These are phyloP conservation scores for Glossophaga mutica DNA, from an alignment of 2,797 vertebrate genomes.

Conservation along the genomic window DNA sequence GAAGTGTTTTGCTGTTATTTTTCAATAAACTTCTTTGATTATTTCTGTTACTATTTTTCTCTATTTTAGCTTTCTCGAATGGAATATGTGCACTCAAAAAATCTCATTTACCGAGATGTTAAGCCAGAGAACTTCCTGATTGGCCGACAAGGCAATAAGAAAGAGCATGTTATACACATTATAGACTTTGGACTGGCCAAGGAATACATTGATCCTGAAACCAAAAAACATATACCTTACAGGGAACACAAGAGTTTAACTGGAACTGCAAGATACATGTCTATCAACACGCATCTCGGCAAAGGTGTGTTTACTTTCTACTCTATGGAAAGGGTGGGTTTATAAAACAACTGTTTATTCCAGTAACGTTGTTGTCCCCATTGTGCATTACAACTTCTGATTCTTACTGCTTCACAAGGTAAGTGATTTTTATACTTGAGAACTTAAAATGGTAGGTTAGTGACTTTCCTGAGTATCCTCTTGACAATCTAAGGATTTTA, in stretches of 20 bases:
- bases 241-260: conserved; percentile 99
- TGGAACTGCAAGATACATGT: conserved; percentile 98
- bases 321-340: background rate
- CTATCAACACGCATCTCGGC: conserved; percentile 98
- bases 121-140: conserved; percentile 99
- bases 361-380: conserved; percentile 1
- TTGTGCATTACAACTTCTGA: conserved; percentile 35
- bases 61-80: conserved; percentile 93
- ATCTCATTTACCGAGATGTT: conserved; percentile 98
- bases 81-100: conserved; percentile 99
- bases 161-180: conserved; percentile 98
- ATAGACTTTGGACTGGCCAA: conserved; percentile 99
- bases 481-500: background rate
- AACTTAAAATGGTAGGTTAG: conserved; percentile 51
- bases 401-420: conserved; percentile 42
- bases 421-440: conserved; percentile 51
- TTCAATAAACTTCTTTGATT: background rate
- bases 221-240: conserved; percentile 99
- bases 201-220: conserved; percentile 98
- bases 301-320: conserved; percentile 88
- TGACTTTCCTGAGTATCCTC: background rate
- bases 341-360: conserved; percentile 44
- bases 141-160: conserved; percentile 97
- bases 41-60: background rate
- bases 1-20: background rate